These are phyloP conservation scores for Sitta carolinensis DNA, from an alignment of 2,797 vertebrate genomes.

Conservation along the genomic window DNA sequence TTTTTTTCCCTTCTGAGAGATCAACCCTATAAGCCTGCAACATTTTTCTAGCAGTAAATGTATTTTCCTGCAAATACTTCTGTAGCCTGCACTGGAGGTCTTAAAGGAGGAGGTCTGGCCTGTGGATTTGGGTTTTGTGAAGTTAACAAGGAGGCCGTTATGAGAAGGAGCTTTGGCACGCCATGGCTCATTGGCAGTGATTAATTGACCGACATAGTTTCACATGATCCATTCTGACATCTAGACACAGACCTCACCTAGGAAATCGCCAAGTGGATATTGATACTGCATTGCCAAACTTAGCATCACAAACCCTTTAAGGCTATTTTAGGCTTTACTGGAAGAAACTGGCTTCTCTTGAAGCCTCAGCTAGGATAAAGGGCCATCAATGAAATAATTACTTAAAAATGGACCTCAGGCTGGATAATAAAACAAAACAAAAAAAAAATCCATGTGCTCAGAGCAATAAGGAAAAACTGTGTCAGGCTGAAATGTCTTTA, in stretches of 20 bases:
- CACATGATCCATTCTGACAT: slow-evolving; percentile 81
- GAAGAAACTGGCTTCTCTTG: not conserved
- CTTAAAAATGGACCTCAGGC: slow-evolving; percentile 2
- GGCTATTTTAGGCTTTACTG: not conserved
- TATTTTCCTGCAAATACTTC: slow-evolving; percentile 8
- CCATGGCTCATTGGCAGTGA: slow-evolving; percentile 85
- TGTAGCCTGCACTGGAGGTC: slow-evolving; percentile 5
- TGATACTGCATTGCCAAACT: not conserved
- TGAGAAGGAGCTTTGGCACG: slow-evolving; percentile 75
- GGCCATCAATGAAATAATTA: not conserved
- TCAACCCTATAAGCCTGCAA: not conserved
- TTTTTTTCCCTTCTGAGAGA: rapidly evolving
- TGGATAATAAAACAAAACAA: not conserved
- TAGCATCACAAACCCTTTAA: not conserved
- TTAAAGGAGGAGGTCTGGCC: slow-evolving; percentile 13
- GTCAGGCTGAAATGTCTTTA: not conserved
- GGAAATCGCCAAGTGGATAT: slow-evolving; percentile 64
- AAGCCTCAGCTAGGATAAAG: not conserved
- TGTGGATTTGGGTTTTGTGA: slow-evolving; percentile 26
- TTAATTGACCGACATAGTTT: slow-evolving; percentile 82
- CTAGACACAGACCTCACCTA: slow-evolving; percentile 77
- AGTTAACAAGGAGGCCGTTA: slow-evolving; percentile 43
- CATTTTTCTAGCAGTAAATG: not conserved
- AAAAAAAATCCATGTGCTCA: not conserved
- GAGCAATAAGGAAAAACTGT: not conserved